Conservation (phyloP, 1,140 invertebrate genomes). For the Brachionus rotundiformis region DNA sequence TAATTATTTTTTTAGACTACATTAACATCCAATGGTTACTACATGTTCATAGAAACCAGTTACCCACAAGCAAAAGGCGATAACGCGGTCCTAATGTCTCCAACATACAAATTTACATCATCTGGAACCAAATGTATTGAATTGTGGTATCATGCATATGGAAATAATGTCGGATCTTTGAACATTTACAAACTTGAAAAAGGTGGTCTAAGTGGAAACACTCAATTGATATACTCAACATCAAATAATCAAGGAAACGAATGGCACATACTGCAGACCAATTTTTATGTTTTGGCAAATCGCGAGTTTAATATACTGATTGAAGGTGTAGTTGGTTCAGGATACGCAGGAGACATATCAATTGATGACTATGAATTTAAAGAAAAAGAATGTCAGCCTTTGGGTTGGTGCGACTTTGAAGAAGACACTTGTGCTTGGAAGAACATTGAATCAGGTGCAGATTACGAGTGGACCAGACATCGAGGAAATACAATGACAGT, state of each 20-base stretch:
- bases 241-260: conserved; percentile 56
- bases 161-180: conserved; percentile 59
- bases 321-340: conserved; percentile 52
- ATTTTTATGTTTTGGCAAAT: conserved; percentile 45
- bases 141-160: conserved; percentile 77
- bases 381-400: conserved; percentile 52
- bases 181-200: conserved; percentile 54
- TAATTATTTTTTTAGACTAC: neutral
- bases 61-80: neutral
- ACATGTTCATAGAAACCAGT: conserved; percentile 48
- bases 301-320: conserved; percentile 41
- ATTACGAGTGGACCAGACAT: conserved; percentile 53
- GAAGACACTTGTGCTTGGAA: conserved; percentile 55
- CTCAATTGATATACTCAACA: conserved; percentile 54
- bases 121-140: conserved; percentile 55
- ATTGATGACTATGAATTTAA: conserved; percentile 58
- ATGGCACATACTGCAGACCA: conserved; percentile 56
- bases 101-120: conserved; percentile 17
- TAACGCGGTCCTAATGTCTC: conserved; percentile 32
- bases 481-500: conserved; percentile 17
- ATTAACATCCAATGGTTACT: conserved; percentile 11
- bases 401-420: conserved; percentile 55
- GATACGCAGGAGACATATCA: conserved; percentile 57
- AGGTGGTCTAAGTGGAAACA: conserved; percentile 53
- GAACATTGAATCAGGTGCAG: conserved; percentile 46